Evolutionary conservation across 2,797 vertebrate genomes (phyloP).

Genomic region (Liparis tanakae): DNA sequence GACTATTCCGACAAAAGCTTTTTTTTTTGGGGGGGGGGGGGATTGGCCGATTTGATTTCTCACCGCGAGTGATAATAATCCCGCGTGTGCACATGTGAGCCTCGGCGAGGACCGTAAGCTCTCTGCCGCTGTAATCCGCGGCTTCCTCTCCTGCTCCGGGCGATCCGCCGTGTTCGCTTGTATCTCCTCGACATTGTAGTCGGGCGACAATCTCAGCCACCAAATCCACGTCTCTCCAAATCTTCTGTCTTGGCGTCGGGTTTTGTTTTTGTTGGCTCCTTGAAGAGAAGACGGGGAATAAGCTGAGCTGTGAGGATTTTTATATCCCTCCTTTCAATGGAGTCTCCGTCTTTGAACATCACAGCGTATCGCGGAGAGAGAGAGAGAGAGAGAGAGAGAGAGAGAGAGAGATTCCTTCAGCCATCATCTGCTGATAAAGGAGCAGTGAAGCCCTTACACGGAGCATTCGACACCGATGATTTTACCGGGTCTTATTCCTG

Average conservation of each 20-base stretch:
- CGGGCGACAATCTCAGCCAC: slow-evolving; percentile 56
- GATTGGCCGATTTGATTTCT: slow-evolving; percentile 13
- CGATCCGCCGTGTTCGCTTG: slow-evolving; percentile 38
- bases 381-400: neutral
- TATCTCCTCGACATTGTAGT: slow-evolving; percentile 51
- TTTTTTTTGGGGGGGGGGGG: slow-evolving; percentile 6
- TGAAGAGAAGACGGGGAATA: slow-evolving; percentile 22
- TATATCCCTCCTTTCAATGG: slow-evolving; percentile 52
- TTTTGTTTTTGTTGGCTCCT: slow-evolving; percentile 44
- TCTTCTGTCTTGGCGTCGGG: slow-evolving; percentile 44
- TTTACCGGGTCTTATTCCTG: neutral
- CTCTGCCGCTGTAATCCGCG: slow-evolving; percentile 49
- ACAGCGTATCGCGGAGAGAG: slow-evolving; percentile 1
- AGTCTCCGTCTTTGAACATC: slow-evolving; percentile 33
- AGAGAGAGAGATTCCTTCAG: slow-evolving; percentile 2
- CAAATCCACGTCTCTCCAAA: slow-evolving; percentile 54
- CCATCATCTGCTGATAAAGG: slow-evolving; percentile 14
- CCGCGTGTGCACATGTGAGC: neutral
- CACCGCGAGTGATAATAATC: slow-evolving; percentile 3
- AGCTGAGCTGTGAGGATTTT: slow-evolving; percentile 55
- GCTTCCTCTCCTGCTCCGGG: slow-evolving; percentile 42
- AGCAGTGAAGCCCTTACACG: neutral
- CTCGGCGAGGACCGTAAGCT: slow-evolving; percentile 17
- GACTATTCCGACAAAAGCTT: neutral
- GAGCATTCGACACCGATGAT: neutral